A percentile compares a stretch with the other conserved stretches of the same genome.
These are phyloP conservation scores for Drosophila sp. DNA, from an alignment of 1,140 invertebrate genomes.

Conservation along the genomic window DNA sequence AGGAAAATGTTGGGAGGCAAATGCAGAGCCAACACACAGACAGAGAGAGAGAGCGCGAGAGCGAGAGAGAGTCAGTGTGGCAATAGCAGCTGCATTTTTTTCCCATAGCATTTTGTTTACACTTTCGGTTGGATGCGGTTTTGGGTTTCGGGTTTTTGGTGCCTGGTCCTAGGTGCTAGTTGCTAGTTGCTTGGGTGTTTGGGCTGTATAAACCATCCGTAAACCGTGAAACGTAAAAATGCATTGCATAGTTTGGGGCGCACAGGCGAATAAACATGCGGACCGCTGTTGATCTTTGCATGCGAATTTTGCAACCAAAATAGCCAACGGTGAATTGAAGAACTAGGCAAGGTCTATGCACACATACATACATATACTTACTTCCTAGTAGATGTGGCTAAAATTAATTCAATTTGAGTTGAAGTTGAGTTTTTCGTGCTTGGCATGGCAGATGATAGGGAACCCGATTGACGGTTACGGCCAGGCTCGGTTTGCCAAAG, in stretches of 20 bases:
- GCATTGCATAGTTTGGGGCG: constrained; percentile 37
- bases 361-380: not conserved
- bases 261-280: constrained; percentile 7
- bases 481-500: constrained; percentile 25
- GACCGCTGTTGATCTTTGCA: constrained; percentile 40
- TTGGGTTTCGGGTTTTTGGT: no score
- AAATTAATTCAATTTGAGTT: constrained; percentile 65
- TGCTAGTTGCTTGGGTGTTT: not conserved
- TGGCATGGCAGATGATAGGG: constrained; percentile 41
- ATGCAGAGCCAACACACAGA: no score
- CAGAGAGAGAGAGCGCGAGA: no score
- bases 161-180: no score
- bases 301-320: constrained; percentile 21
- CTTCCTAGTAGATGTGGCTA: constrained; percentile 15
- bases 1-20: not conserved
- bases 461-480: constrained; percentile 1
- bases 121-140: constrained; percentile 38
- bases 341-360: constrained; percentile 6
- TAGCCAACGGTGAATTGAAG: constrained; percentile 3
- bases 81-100: constrained; percentile 21
- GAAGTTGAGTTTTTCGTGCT: constrained; percentile 24
- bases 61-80: not conserved
- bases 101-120: constrained; percentile 27
- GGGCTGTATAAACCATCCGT: constrained; percentile 18
- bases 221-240: constrained; percentile 38